Percentiles rank a stretch among this genome's conserved stretches.
Evolutionary conservation across 2,888 invertebrate species (phyloP).

Genomic region (Cryptus armator): DNA sequence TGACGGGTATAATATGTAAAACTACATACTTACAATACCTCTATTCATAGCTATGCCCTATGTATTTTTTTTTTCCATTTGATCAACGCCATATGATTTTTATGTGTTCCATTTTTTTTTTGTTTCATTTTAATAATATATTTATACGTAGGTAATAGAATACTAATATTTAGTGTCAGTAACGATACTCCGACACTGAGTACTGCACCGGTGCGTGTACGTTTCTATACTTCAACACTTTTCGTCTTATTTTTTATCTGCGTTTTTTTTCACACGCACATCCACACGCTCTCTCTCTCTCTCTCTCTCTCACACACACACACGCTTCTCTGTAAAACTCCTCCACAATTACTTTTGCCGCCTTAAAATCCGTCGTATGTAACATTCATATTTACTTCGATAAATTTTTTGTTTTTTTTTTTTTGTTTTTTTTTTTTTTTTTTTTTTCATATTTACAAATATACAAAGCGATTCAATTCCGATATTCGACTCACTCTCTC

Average conservation of each 20-base stretch:
- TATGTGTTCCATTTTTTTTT: conserved; percentile 56
- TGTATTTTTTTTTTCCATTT: conserved; percentile 71
- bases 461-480: conserved; percentile 76
- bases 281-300: not conserved
- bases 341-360: conserved; percentile 68
- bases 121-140: conserved; percentile 53
- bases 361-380: conserved; percentile 60
- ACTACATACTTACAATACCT: conserved; percentile 83
- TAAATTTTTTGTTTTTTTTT: conserved; percentile 55
- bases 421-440: conserved; percentile 21
- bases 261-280: conserved; percentile 10
- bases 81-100: conserved; percentile 76
- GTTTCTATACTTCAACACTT: conserved; percentile 38
- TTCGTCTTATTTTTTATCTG: conserved; percentile 21
- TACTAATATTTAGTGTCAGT: conserved; percentile 70
- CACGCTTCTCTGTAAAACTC: conserved; percentile 65
- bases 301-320: no score
- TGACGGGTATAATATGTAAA: conserved; percentile 84
- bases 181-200: conserved; percentile 72
- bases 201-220: conserved; percentile 69
- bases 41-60: conserved; percentile 76
- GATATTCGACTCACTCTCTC: conserved; percentile 47
- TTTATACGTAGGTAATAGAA: conserved; percentile 67
- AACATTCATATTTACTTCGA: conserved; percentile 66
- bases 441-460: conserved; percentile 77